A percentile compares a stretch with the other conserved stretches of the same genome.
Evolutionary conservation across 1,140 invertebrate species (phyloP).

Genomic region (Scaptodrosophila lebanonensis): DNA sequence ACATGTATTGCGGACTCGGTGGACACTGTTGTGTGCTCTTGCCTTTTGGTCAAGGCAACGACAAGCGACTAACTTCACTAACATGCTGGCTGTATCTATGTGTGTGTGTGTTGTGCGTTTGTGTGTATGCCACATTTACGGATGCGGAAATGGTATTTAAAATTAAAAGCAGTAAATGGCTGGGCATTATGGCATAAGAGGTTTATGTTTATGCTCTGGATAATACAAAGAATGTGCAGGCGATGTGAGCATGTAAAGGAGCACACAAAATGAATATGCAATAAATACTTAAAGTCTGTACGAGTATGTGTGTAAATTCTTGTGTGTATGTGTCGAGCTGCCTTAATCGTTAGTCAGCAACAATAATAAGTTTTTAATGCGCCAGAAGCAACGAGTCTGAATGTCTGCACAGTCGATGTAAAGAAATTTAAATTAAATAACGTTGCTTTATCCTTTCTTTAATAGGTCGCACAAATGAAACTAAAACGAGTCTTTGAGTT

Average conservation of each 20-base stretch:
- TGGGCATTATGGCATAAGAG: constrained; percentile 23
- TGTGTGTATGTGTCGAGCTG: too few species aligned
- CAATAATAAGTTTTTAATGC: too few species aligned
- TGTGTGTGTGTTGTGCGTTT: constrained; percentile 10
- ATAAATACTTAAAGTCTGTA: constrained; percentile 36
- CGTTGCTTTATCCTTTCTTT: too few species aligned
- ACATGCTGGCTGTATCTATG: constrained; percentile 2
- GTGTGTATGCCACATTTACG: constrained; percentile 17
- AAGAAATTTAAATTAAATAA: too few species aligned
- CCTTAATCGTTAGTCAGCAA: too few species aligned
- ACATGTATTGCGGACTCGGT: too few species aligned
- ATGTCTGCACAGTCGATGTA: too few species aligned
- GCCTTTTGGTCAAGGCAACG: neutral
- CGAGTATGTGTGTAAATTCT: constrained; percentile 62
- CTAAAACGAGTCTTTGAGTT: too few species aligned
- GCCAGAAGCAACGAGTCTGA: too few species aligned
- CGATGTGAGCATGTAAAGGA: constrained; percentile 40
- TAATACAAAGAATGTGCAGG: constrained; percentile 17
- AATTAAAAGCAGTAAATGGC: constrained; percentile 24
- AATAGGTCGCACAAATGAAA: too few species aligned
- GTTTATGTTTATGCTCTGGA: constrained; percentile 30
- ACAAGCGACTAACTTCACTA: constrained; percentile 31
- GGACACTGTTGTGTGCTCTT: too few species aligned
- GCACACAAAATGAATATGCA: constrained; percentile 45
- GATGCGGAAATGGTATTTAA: constrained; percentile 16